These are phyloP conservation scores for Coregonus ussuriensis DNA, from an alignment of 2,797 vertebrate species.

Conservation along the genomic window DNA sequence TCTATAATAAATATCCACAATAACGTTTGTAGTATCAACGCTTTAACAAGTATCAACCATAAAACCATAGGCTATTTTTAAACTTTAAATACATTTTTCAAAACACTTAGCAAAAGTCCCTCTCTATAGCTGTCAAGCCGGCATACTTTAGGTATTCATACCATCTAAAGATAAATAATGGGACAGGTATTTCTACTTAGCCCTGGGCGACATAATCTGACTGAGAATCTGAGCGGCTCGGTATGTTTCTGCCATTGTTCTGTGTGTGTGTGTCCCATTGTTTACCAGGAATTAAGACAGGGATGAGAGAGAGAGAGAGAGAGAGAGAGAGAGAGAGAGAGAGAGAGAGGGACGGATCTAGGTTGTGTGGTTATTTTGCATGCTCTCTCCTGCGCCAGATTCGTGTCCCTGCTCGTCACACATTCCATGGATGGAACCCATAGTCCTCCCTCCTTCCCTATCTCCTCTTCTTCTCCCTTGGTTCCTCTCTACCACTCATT, in stretches of 20 bases:
- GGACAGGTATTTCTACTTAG: constrained; percentile 6
- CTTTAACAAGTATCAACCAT: neutral
- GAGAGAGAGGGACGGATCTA: neutral
- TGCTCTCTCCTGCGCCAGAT: constrained; percentile 49
- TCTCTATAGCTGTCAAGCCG: neutral
- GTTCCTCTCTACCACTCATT: neutral
- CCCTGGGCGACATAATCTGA: constrained; percentile 2
- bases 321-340: neutral
- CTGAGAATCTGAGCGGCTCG: neutral
- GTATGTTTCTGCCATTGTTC: neutral
- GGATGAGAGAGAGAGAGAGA: constrained; percentile 17
- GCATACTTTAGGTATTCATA: neutral
- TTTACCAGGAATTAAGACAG: constrained; percentile 19
- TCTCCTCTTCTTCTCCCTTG: constrained; percentile 16
- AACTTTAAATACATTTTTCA: neutral
- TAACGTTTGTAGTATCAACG: neutral
- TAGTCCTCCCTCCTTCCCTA: constrained; percentile 36
- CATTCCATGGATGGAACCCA: constrained; percentile 69
- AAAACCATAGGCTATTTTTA: neutral
- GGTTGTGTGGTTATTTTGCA: constrained; percentile 46
- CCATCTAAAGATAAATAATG: neutral
- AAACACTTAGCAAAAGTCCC: neutral
- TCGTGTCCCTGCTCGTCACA: constrained; percentile 76
- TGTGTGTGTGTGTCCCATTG: constrained; percentile 46
- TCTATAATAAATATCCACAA: neutral